phyloP scores from a whole-genome alignment of 2,797 vertebrate genomes.

The Cynodonichthys magdalenae region DNA sequence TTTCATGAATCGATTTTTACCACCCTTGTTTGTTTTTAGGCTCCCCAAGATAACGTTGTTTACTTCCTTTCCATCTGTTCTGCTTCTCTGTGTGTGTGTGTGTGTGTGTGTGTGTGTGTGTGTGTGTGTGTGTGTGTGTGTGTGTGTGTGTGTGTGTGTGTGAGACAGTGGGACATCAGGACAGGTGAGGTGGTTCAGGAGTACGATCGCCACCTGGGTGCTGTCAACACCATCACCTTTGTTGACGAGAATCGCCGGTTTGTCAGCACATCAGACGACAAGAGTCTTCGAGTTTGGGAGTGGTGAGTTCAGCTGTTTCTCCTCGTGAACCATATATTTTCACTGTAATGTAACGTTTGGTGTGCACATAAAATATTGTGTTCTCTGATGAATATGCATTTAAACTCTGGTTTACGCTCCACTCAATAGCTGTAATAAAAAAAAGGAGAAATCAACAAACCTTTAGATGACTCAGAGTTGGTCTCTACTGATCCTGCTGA shows the following conservation, averaged over 20 bases:
- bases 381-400: too few relatives aligned
- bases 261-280: conserved; percentile 98
- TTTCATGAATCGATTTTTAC: conserved; percentile 6
- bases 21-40: not conserved
- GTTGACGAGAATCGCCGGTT: conserved; percentile 97
- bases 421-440: too few relatives aligned
- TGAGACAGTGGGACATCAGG: conserved; percentile 91
- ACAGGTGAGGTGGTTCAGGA: conserved; percentile 96
- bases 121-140: conserved; percentile 2
- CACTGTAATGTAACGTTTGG: not conserved
- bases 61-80: not conserved
- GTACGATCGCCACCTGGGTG: conserved; percentile 95
- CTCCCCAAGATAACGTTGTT: conserved; percentile 6
- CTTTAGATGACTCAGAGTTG: too few relatives aligned
- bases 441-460: too few relatives aligned
- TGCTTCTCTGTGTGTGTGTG: not conserved
- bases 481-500: too few relatives aligned
- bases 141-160: not conserved
- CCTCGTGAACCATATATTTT: conserved; percentile 1
- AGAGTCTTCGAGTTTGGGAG: conserved; percentile 98
- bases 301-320: conserved; percentile 83
- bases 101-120: conserved; percentile 2
- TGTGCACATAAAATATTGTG: too few relatives aligned
- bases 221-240: conserved; percentile 99
- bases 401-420: too few relatives aligned